Conservation (phyloP, 2,888 invertebrate species). For the Amblyjoppa fuscipennis region DNA sequence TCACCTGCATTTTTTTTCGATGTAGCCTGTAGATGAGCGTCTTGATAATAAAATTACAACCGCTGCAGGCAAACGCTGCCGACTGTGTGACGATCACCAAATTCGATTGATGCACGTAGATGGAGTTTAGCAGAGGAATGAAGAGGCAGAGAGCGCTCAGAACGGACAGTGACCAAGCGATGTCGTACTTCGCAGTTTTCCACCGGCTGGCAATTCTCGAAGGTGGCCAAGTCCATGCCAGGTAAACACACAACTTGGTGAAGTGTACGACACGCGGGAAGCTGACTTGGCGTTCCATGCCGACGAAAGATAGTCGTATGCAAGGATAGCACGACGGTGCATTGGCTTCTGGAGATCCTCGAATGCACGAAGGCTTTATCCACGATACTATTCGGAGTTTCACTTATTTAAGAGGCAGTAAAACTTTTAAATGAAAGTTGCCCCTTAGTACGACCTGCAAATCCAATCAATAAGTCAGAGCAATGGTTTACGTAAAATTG, state of each 20-base stretch:
- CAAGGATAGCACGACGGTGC: not conserved
- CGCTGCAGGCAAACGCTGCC: constrained; percentile 16
- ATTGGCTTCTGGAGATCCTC: not conserved
- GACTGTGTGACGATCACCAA: constrained; percentile 27
- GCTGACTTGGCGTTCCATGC: not conserved
- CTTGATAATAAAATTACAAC: constrained; percentile 53
- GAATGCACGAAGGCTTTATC: not conserved
- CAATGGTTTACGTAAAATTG: too few relatives aligned
- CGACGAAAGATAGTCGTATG: not conserved
- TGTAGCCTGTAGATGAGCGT: constrained; percentile 60
- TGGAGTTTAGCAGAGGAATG: constrained; percentile 32
- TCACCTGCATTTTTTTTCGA: constrained; percentile 62
- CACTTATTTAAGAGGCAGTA: not conserved
- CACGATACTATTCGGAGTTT: not conserved
- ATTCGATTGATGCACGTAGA: constrained; percentile 1
- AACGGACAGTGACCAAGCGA: constrained; percentile 34
- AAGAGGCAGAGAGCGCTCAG: constrained; percentile 2
- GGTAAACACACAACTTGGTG: constrained; percentile 27
- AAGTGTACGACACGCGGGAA: constrained; percentile 19
- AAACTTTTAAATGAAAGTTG: not conserved
- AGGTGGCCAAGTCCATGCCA: constrained; percentile 51
- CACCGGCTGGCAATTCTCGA: constrained; percentile 6
- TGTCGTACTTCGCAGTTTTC: constrained; percentile 16
- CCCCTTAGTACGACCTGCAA: not conserved
- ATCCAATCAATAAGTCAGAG: too few relatives aligned